Base-by-base conservation (phyloP, 2,113 vertebrate genomes). In the Notothenia rossii region DNA sequence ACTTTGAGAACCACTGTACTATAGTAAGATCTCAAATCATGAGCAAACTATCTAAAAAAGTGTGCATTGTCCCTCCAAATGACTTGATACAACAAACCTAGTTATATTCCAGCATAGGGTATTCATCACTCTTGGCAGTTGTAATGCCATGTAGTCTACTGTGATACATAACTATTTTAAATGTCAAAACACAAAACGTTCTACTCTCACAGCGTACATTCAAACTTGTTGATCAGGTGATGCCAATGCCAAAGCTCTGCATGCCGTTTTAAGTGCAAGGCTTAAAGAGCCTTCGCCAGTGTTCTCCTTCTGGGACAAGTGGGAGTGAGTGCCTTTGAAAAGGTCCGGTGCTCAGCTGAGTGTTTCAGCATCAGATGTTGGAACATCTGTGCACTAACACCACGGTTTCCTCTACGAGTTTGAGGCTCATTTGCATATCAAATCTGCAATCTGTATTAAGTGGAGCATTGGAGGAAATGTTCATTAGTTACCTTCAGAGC, bases 401-500 rank as follows among this genome's bases (percentile, higher is more conserved):
- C 25, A n/a, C 25, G 3, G 12, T 14, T 15, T 60, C 10, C 0
- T 62, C 43, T 46, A 25, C 36, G 17, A 10, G 11, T 29, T 58
- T 82, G 0, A n/a, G 36, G 1, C 18, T 17, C 7, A 65, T 63
- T 63, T 50, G 1, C 58, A 86, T 54, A 13, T 9, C 7, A 45
- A 5, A 62, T 11, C 0, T 54, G 45, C 17, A 22, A 43, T 14
- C 1, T 46, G 13, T 1, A n/a, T 51, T 25, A 50, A 60, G 7
- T 25, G 18, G 18, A 65, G 45, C 8, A 6, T 12, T n/a, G 36
- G 11, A 58, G 48, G 7, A 74, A 48, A 13, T 1, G 7, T 5
- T 58, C 10, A 10, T 63, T 9, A 12, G 0, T 79, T 94, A 99
- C 98, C 97, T 99, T 99, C 20, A 99, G 91, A 10, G 98, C 97